Evolutionary conservation across 2,113 vertebrate species (phyloP).

Genomic region (Lepus americanus): DNA sequence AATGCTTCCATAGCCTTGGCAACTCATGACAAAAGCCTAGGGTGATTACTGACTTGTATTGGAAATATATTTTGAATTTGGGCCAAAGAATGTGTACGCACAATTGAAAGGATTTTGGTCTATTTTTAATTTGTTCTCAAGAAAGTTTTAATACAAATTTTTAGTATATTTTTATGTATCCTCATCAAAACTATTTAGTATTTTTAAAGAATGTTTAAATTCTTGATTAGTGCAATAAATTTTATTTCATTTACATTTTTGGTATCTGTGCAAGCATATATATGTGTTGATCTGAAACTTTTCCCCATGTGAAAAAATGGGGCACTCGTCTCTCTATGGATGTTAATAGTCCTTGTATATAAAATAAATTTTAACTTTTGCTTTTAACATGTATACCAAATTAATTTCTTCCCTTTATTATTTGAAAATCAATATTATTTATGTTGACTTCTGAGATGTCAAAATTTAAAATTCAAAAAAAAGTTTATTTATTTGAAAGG

Average conservation of each 20-base stretch:
- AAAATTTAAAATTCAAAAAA: not conserved
- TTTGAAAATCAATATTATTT: conserved; percentile 12
- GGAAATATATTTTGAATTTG: not conserved
- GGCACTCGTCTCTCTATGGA: not conserved
- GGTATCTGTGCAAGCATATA: not conserved
- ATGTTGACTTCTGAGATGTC: not conserved
- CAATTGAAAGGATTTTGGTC: not conserved
- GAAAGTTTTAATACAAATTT: not conserved
- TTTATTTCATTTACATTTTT: not conserved
- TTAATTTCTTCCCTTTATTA: not conserved
- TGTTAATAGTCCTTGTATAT: not conserved
- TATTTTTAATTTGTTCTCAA: not conserved
- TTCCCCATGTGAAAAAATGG: not conserved
- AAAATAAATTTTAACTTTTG: not conserved
- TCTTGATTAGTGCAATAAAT: not conserved
- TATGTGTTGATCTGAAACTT: not conserved
- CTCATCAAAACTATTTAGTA: not conserved
- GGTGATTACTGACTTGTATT: not conserved
- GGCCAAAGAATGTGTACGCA: not conserved
- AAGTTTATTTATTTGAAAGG: no score
- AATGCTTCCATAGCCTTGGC: no score
- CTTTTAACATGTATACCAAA: not conserved
- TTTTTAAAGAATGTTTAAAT: not conserved
- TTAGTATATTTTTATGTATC: not conserved
- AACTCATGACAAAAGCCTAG: no score